phyloP scores from a whole-genome alignment of 2,888 invertebrate species.

The Lacanobia oleracea region DNA sequence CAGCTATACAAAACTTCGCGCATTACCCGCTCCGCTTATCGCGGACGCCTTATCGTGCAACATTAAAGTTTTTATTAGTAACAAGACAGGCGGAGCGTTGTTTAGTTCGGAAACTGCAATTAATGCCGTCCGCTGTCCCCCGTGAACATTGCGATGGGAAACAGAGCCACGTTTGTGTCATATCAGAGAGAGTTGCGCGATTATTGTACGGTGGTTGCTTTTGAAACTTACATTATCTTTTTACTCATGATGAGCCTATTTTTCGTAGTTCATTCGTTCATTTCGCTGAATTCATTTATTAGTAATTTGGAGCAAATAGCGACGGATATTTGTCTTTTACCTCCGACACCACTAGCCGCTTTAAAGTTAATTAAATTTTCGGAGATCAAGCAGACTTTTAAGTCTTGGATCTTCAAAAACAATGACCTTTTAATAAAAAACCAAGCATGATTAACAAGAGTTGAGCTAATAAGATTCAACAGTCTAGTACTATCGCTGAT shows the following conservation, averaged over 20 bases:
- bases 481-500: no score
- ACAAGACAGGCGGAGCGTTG: constrained; percentile 59
- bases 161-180: not conserved
- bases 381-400: no score
- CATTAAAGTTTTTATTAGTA: constrained; percentile 65
- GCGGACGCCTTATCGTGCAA: constrained; percentile 45
- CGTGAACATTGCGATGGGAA: constrained; percentile 33
- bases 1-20: constrained; percentile 26
- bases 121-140: constrained; percentile 64
- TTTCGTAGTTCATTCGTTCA: no score
- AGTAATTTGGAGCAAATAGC: no score
- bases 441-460: no score
- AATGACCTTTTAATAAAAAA: no score
- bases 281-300: no score
- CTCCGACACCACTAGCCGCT: no score
- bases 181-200: not conserved
- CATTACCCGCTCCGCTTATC: constrained; percentile 36
- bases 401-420: no score
- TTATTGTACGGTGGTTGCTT: not conserved
- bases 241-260: not conserved
- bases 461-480: no score
- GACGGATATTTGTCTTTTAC: no score
- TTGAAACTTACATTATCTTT: not conserved
- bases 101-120: constrained; percentile 70
- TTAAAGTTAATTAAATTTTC: no score